Base-by-base conservation (phyloP, 2,888 invertebrate genomes). In the Catocala nupta region DNA sequence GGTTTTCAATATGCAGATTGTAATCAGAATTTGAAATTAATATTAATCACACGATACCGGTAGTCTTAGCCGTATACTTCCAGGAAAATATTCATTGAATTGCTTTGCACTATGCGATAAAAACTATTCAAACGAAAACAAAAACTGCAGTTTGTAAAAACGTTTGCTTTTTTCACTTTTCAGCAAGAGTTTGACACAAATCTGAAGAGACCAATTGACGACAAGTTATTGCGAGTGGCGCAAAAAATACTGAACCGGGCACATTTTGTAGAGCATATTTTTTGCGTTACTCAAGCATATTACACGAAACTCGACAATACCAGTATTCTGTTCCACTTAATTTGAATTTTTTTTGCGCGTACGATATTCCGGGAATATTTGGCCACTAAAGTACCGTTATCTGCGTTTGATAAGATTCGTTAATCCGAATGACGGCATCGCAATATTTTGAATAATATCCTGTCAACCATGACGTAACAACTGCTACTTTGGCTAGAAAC, bases 401-500 rank as follows among this genome's bases (percentile, higher is more conserved):
- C 89, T 78, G 55, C 53, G 34, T 68, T 69, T 81, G 90, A 91
- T 91, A 89, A 90, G 85, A 82, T 85, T 84, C 71, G 63, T 75
- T 87, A 86, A 90, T 89, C 88, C 82, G 60, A 61, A 77, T 86
- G 88, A 85, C 85, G 87, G 69, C 82, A 87, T 77, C 47, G 57
- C 6, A 73, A 55, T 71, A 67, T 70, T 75, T 73, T 68, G 59
- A 54, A 57, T 45, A 74, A 77, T 81, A 82, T 84, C 78, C 75
- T 84, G 77, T 68, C 75, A 65, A 64, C 65, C 59, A 59, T 56
- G 51, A 50, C 49, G 57, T 51, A 70, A 64, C 58, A 67, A 73
- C 53, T 65, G 36, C 52, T 7, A 52, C 25, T 53, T 57, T 49
- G 49, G 47, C 42, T 54, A 59, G 13, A 65, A 50, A 55, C 48